phyloP scores from a whole-genome alignment of 2,888 invertebrate species.

The Meloe dianella region DNA sequence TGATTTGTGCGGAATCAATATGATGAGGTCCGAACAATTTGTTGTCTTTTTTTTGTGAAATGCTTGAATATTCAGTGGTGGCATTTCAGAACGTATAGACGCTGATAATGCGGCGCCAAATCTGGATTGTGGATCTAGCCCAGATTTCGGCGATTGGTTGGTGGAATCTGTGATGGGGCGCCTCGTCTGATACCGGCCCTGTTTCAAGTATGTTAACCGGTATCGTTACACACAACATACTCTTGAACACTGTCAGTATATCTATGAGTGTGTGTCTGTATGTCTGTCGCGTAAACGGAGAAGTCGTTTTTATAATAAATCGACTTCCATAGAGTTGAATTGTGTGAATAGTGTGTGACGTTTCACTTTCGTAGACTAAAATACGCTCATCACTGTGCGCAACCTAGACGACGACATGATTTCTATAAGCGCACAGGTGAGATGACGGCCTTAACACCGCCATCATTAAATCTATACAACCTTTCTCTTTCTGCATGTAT shows the following conservation, averaged over 20 bases:
- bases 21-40: constrained; percentile 4
- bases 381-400: constrained; percentile 19
- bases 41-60: constrained; percentile 4
- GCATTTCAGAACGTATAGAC: not conserved
- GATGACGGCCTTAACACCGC: constrained; percentile 23
- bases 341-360: constrained; percentile 26
- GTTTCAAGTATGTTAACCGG: constrained; percentile 39
- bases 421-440: constrained; percentile 33
- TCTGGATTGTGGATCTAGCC: constrained; percentile 9
- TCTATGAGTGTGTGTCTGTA: constrained; percentile 30
- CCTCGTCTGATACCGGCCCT: constrained; percentile 17
- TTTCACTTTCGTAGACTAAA: constrained; percentile 33
- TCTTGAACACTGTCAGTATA: constrained; percentile 43
- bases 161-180: not conserved
- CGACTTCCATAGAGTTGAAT: constrained; percentile 14
- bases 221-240: constrained; percentile 25
- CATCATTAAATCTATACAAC: constrained; percentile 4
- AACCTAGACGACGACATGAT: constrained; percentile 28
- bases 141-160: not conserved
- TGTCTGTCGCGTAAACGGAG: constrained; percentile 32
- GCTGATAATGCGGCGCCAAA: not conserved
- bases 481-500: constrained; percentile 30
- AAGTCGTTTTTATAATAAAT: constrained; percentile 18
- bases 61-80: not conserved
- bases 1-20: not conserved